Evolutionary conservation across 2,888 invertebrate genomes (phyloP).

Genomic region (Saturnia pavonia): DNA sequence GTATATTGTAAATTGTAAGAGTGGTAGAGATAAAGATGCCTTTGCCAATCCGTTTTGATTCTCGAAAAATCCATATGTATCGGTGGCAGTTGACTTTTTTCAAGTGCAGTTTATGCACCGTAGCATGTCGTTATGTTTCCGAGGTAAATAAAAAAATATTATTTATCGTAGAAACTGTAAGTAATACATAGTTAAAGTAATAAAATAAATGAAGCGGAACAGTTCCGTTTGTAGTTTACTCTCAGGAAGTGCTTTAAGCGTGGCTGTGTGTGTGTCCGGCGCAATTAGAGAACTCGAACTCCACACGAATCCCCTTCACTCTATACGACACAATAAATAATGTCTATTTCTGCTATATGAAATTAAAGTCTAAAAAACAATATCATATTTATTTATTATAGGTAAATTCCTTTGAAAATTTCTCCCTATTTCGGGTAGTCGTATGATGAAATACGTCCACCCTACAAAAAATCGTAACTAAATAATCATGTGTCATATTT

Average conservation of each 20-base stretch:
- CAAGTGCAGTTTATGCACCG: background rate
- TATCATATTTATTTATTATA: background rate
- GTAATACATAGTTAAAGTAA: slow-evolving; percentile 4
- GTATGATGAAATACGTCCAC: too few species aligned
- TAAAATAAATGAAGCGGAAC: background rate
- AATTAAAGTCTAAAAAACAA: background rate
- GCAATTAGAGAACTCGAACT: slow-evolving; percentile 13
- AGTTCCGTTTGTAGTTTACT: slow-evolving; percentile 14
- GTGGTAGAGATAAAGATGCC: too few species aligned
- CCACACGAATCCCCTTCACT: background rate
- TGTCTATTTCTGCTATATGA: background rate
- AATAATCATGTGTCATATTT: too few species aligned
- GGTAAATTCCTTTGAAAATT: too few species aligned
- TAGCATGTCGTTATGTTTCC: background rate
- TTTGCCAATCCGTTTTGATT: too few species aligned
- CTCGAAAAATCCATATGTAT: background rate
- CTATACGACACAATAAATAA: background rate
- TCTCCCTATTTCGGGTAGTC: too few species aligned
- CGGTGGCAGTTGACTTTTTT: background rate
- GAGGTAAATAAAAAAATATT: background rate
- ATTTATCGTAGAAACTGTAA: background rate
- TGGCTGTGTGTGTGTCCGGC: slow-evolving; percentile 2
- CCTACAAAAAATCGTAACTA: too few species aligned
- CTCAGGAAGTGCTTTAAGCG: slow-evolving; percentile 12
- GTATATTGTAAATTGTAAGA: too few species aligned